These are phyloP conservation scores for Triplophysa tibetana DNA, from an alignment of 2,113 vertebrate genomes.

Conservation along the genomic window DNA sequence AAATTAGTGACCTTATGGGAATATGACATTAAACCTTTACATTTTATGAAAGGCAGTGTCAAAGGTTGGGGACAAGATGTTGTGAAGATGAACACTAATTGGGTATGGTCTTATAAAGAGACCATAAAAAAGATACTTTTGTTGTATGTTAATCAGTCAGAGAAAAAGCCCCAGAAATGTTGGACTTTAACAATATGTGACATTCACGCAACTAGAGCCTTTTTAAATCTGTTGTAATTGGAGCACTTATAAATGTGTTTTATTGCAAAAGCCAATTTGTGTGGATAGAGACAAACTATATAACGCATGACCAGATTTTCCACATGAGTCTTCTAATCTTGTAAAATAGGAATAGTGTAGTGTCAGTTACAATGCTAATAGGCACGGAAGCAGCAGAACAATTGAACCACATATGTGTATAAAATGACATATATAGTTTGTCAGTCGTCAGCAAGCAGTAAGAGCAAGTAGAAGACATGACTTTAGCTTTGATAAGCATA, in stretches of 20 bases:
- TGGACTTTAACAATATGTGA: conserved; percentile 9
- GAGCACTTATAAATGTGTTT: not conserved
- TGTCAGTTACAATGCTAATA: not conserved
- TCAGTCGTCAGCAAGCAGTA: too few relatives aligned
- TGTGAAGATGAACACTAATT: conserved; percentile 3
- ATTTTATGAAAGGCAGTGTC: not conserved
- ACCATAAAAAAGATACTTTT: too few relatives aligned
- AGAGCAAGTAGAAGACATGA: too few relatives aligned
- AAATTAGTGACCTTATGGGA: not conserved
- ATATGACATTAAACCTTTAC: not conserved
- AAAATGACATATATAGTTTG: too few relatives aligned
- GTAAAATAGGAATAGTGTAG: not conserved
- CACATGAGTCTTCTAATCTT: not conserved
- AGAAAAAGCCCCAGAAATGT: not conserved
- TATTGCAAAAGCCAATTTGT: not conserved
- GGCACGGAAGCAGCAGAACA: not conserved
- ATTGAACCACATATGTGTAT: too few relatives aligned
- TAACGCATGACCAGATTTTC: not conserved
- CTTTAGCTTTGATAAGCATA: not conserved
- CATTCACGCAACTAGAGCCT: conserved; percentile 1
- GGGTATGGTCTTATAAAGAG: not conserved
- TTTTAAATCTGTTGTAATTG: conserved; percentile 2
- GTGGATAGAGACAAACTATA: not conserved
- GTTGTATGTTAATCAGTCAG: not conserved
- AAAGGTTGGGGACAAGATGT: not conserved